A percentile compares a stretch with the other conserved stretches of the same genome.
These are phyloP conservation scores for Carassius carassius DNA, from an alignment of 2,113 vertebrate species.

Conservation along the genomic window DNA sequence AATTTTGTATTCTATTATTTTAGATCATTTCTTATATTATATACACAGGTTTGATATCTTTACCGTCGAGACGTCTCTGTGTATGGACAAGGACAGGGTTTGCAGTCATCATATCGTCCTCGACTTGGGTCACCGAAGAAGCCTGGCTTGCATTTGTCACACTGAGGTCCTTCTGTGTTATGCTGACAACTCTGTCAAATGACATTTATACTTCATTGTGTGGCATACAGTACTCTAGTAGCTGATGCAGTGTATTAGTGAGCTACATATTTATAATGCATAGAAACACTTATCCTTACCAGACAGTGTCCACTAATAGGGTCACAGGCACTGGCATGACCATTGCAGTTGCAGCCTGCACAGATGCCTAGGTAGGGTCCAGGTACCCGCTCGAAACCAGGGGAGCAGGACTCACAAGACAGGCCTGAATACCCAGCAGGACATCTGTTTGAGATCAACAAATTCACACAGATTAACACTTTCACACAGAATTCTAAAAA, in stretches of 20 bases:
- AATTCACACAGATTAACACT: background rate
- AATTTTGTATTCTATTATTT: no score
- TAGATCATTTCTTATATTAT: no score
- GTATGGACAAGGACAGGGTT: conserved; percentile 94
- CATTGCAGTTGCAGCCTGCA: conserved; percentile 89
- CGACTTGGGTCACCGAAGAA: conserved; percentile 91
- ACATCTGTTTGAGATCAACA: conserved; percentile 77
- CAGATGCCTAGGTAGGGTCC: conserved; percentile 86
- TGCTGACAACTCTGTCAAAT: conserved; percentile 89
- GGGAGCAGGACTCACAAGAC: conserved; percentile 87
- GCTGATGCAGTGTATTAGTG: background rate
- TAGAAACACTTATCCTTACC: conserved; percentile 72
- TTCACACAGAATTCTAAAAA: background rate
- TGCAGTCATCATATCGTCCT: conserved; percentile 85
- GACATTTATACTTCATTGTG: background rate
- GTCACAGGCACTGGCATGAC: conserved; percentile 90
- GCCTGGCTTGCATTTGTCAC: conserved; percentile 87
- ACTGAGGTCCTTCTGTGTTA: conserved; percentile 93
- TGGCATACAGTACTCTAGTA: background rate
- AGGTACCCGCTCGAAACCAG: conserved; percentile 85
- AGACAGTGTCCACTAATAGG: conserved; percentile 87
- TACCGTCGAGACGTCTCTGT: conserved; percentile 77
- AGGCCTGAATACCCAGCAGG: conserved; percentile 86
- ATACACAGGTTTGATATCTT: no score
- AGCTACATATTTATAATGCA: background rate